A percentile compares a stretch with the other conserved stretches of the same genome.
Evolutionary conservation across 2,113 vertebrate species (phyloP).

Genomic region (Eulemur rufifrons): DNA sequence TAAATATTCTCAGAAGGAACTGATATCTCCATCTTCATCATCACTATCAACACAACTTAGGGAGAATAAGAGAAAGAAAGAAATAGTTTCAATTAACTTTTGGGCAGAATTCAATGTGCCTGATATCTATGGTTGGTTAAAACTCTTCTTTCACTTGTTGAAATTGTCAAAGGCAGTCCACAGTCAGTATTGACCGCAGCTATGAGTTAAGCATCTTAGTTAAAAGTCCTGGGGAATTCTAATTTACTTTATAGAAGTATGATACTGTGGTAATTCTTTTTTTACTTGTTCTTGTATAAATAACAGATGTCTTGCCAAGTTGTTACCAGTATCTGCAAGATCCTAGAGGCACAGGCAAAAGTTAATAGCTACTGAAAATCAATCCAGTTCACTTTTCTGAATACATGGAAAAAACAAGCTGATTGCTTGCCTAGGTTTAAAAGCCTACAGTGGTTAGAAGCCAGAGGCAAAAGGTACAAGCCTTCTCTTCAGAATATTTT

Average conservation of each 20-base stretch:
- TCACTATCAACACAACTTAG: not conserved
- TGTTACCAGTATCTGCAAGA: constrained; percentile 50
- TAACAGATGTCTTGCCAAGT: not conserved
- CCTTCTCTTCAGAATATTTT: constrained; percentile 48
- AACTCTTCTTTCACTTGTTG: not conserved
- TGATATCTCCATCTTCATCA: not conserved
- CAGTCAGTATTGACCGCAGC: not conserved
- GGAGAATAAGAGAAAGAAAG: not conserved
- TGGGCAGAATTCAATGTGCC: not conserved
- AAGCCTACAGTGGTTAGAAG: constrained; percentile 54
- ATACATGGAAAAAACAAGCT: not conserved
- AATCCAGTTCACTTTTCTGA: constrained; percentile 51
- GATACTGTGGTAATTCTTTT: constrained; percentile 31
- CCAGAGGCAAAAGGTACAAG: constrained; percentile 33
- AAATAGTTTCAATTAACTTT: not conserved
- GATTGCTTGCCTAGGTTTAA: not conserved
- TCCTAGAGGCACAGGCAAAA: not conserved
- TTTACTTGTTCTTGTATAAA: constrained; percentile 22
- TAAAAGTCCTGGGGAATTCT: not conserved
- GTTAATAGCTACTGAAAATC: constrained; percentile 51
- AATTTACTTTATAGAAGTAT: not conserved
- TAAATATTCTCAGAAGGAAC: not conserved
- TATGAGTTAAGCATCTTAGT: not conserved
- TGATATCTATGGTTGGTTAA: not conserved
- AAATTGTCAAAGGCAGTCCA: not conserved